Percentiles rank a stretch among this genome's conserved stretches.
phyloP scores from a whole-genome alignment of 2,797 vertebrate species.

The Otolemur crassicaudatus region DNA sequence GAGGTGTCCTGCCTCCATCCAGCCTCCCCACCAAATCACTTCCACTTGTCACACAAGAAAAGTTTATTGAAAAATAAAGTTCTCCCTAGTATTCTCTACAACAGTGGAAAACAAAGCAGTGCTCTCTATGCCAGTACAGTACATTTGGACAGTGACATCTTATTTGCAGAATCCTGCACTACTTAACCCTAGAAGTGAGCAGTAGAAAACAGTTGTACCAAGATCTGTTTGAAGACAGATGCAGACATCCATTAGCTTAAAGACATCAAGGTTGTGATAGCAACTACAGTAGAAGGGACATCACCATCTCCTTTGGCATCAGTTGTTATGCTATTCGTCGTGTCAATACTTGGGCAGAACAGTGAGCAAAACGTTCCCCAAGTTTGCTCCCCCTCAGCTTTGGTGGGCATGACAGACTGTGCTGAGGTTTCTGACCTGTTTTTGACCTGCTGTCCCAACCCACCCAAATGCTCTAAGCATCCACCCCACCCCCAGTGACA shows the following conservation, averaged over 20 bases:
- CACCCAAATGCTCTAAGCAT: not conserved
- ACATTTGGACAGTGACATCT: constrained; percentile 83
- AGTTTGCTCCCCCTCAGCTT: not conserved
- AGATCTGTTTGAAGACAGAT: constrained; percentile 86
- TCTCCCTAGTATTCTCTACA: constrained; percentile 93
- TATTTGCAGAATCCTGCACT: constrained; percentile 58
- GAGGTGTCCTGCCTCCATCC: not conserved
- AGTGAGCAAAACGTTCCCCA: not conserved
- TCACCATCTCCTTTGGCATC: constrained; percentile 69
- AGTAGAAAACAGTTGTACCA: constrained; percentile 72
- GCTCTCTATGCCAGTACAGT: constrained; percentile 85
- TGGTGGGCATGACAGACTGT: fast-evolving
- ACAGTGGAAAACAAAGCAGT: constrained; percentile 89
- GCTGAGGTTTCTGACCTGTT: not conserved
- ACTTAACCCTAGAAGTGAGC: constrained; percentile 80
- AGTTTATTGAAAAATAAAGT: constrained; percentile 99
- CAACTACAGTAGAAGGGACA: constrained; percentile 27
- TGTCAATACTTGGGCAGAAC: not conserved
- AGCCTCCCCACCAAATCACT: constrained; percentile 50
- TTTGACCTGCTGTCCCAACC: not conserved
- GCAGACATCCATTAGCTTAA: not conserved
- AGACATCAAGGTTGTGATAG: constrained; percentile 51
- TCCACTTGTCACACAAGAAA: constrained; percentile 93
- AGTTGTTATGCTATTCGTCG: not conserved
- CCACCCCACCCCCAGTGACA: fast-evolving